These are phyloP conservation scores for Lithophane ornitopus DNA, from an alignment of 2,888 invertebrate genomes.

Conservation along the genomic window DNA sequence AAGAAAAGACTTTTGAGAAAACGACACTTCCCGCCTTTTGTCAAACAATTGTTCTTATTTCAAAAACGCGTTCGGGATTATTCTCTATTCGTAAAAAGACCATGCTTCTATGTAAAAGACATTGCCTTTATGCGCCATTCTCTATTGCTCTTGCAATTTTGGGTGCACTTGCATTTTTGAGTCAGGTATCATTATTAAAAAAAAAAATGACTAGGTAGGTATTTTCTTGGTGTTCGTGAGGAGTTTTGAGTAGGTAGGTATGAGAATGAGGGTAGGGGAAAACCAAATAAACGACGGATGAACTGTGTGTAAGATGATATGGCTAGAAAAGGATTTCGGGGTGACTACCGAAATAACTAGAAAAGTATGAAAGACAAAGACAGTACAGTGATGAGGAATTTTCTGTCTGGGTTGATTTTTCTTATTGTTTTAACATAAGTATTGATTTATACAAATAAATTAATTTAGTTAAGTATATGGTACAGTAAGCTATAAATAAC, in stretches of 20 bases:
- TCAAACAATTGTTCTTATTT: neutral
- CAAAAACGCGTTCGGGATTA: neutral
- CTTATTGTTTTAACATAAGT: neutral
- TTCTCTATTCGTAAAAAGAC: constrained; percentile 21
- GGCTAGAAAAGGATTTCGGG: neutral
- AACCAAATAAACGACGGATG: neutral
- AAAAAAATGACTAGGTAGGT: neutral
- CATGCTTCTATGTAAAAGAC: neutral
- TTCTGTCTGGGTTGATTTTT: neutral
- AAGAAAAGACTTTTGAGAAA: constrained; percentile 1
- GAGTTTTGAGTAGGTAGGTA: neutral
- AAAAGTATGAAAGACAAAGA: neutral
- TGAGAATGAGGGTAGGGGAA: neutral
- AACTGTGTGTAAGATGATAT: neutral
- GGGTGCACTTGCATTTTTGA: neutral
- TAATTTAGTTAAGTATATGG: too few species aligned
- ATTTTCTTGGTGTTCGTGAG: neutral
- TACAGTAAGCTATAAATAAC: neutral
- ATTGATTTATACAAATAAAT: neutral
- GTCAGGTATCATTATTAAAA: neutral
- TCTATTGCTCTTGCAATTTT: constrained; percentile 8
- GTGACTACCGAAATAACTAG: neutral
- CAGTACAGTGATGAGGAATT: neutral
- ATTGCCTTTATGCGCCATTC: neutral
- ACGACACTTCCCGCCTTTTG: constrained; percentile 11